Evolutionary conservation across 1,140 invertebrate genomes (phyloP), one percentile per base, ranked within the genome.

Genomic region (Drosophila varians): DNA sequence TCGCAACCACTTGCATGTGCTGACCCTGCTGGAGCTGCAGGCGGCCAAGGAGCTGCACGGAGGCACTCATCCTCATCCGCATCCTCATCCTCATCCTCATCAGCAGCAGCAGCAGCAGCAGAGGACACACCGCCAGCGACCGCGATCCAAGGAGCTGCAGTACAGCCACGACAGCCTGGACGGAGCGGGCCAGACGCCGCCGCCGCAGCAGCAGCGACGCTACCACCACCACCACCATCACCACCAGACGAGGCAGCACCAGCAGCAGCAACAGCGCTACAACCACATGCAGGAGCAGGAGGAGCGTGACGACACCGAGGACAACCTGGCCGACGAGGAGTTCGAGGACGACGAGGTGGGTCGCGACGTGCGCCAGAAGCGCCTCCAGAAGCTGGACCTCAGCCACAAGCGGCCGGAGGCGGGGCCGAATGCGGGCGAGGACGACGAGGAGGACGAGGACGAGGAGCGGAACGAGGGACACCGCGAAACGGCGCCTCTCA

Each of bases 261-360:
- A 60, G n/a, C 71, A 70, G 8, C 82, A 71, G 26, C 77, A 71
- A 21, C 48, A 57, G 26, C 82, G 87, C 26, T 77, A 72, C 47
- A 90, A 90, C 45, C 79, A 90, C 64, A 64, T 74, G 34, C 56
- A 61, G 56, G 82, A 86, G 31, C 75, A 89, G 56, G 86, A 79
- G 47, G 88, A 90, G 26, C 80, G 78, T 42, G 90, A 91, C 64
- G 90, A 91, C 47, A 91, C 90, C 23, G 90, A 91, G 58, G 90
- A 91, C 38, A 91, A 91, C 53, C 65, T 91, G 57, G 90, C 87
- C 49, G 90, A 91, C 72, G 90, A 91, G 36, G 90, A 91, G 71
- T 90, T 91, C 26, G 86, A 90, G 70, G 90, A 91, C 54, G 90
- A 91, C 56, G 90, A 91, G 48, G 88, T 89, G 51, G 84, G 87